These are phyloP conservation scores for Machaerirhynchus nigripectus DNA, from an alignment of 2,113 vertebrate genomes.

Conservation along the genomic window DNA sequence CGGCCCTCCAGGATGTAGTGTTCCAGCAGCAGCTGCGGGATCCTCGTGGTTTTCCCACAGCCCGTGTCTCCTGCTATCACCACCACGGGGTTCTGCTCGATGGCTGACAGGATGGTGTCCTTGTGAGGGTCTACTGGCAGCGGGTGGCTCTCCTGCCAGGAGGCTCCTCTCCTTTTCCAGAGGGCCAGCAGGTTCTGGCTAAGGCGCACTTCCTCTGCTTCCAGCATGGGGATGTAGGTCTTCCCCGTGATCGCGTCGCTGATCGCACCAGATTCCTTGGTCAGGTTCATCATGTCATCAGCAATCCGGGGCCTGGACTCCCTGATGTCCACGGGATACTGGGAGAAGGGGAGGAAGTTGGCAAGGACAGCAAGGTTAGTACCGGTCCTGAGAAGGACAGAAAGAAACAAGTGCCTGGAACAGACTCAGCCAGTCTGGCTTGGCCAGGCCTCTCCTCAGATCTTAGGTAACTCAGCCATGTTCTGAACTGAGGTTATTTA, in stretches of 20 bases:
- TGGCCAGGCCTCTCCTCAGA: neutral
- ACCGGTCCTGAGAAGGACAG: accelerated
- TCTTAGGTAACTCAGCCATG: neutral
- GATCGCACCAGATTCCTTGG: slow-evolving; percentile 68
- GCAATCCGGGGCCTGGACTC: slow-evolving; percentile 69
- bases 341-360: neutral
- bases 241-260: slow-evolving; percentile 87
- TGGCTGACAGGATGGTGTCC: slow-evolving; percentile 80
- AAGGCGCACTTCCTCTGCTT: slow-evolving; percentile 70
- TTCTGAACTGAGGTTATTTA: neutral
- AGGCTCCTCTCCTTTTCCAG: slow-evolving; percentile 77
- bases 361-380: neutral
- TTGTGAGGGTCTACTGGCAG: slow-evolving; percentile 88
- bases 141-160: slow-evolving; percentile 63
- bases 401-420: neutral
- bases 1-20: slow-evolving; percentile 76
- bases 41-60: slow-evolving; percentile 93
- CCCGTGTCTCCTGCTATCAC: slow-evolving; percentile 94
- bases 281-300: slow-evolving; percentile 73
- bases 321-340: slow-evolving; percentile 81
- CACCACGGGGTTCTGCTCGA: slow-evolving; percentile 84
- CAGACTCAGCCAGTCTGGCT: neutral
- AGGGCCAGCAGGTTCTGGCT: slow-evolving; percentile 76
- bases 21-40: slow-evolving; percentile 92
- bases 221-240: slow-evolving; percentile 74